A percentile compares a stretch with the other conserved stretches of the same genome.
Evolutionary conservation across 2,888 invertebrate genomes (phyloP).

Genomic region (Idaea dimidiata): DNA sequence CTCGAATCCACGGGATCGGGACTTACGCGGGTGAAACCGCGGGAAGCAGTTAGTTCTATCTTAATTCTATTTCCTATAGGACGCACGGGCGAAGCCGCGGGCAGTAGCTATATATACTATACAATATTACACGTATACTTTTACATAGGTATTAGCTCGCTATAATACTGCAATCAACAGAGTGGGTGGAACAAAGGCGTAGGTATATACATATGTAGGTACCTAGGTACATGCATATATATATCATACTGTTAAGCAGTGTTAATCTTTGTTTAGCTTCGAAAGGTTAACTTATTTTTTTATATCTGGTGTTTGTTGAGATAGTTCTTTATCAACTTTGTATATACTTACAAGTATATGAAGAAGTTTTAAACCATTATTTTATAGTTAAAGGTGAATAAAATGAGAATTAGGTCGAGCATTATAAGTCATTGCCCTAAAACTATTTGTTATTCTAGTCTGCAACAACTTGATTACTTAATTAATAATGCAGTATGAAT

Average conservation of each 20-base stretch:
- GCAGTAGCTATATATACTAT: background rate
- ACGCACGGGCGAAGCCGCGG: too few relatives aligned
- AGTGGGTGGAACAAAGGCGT: background rate
- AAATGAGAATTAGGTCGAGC: background rate
- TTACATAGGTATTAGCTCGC: background rate
- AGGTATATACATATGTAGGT: background rate
- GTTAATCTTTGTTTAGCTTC: background rate
- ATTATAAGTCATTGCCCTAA: constrained; percentile 22
- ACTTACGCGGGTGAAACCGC: too few relatives aligned
- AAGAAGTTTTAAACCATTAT: too few relatives aligned
- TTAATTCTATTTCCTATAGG: too few relatives aligned
- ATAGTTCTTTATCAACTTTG: too few relatives aligned
- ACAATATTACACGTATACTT: background rate
- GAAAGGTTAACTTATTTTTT: background rate
- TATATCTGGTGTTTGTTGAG: background rate
- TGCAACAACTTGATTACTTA: background rate
- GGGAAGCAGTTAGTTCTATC: too few relatives aligned
- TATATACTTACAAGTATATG: too few relatives aligned
- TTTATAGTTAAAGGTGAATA: background rate
- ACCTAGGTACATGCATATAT: background rate
- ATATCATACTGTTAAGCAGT: background rate
- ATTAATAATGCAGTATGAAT: background rate
- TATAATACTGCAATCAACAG: background rate
- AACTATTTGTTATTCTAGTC: constrained; percentile 23
- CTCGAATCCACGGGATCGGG: too few relatives aligned